A percentile compares a stretch with the other conserved stretches of the same genome.
Evolutionary conservation across 2,797 vertebrate species (phyloP).

Genomic region (Acanthurus tractus): DNA sequence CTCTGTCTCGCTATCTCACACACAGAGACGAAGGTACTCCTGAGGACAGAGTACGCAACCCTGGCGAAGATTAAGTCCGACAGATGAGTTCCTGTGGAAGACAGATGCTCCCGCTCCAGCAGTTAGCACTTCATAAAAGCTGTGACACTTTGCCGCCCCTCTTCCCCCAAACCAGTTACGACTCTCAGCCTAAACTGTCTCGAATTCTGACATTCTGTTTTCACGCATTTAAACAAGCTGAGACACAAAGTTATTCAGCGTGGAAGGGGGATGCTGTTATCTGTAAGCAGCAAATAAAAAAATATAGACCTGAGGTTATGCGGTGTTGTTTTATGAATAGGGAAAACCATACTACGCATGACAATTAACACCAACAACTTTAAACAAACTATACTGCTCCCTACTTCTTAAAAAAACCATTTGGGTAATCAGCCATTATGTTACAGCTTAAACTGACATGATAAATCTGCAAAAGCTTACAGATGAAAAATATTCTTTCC

Average conservation of each 20-base stretch:
- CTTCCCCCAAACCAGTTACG: slow-evolving; percentile 41
- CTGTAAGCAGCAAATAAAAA: background rate
- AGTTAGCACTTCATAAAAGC: slow-evolving; percentile 82
- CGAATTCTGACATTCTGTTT: slow-evolving; percentile 28
- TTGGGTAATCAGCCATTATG: background rate
- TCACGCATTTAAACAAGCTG: slow-evolving; percentile 37
- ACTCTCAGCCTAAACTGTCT: slow-evolving; percentile 31
- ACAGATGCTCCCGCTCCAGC: slow-evolving; percentile 68
- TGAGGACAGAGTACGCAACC: slow-evolving; percentile 50
- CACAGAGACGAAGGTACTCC: slow-evolving; percentile 41
- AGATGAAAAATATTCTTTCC: no score
- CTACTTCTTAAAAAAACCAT: background rate
- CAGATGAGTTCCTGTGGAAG: slow-evolving; percentile 81
- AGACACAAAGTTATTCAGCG: slow-evolving; percentile 16
- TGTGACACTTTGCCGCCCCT: slow-evolving; percentile 40
- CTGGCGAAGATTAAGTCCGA: slow-evolving; percentile 71
- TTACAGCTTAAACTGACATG: background rate
- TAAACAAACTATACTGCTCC: slow-evolving; percentile 8
- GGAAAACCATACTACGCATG: slow-evolving; percentile 4
- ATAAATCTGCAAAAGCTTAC: no score
- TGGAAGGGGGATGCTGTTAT: background rate
- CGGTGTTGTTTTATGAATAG: background rate
- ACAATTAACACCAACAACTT: background rate
- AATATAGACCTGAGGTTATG: slow-evolving; percentile 9
- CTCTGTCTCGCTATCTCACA: background rate